These are phyloP conservation scores for Oophaga sylvatica DNA, from an alignment of 2,797 vertebrate species.

Conservation along the genomic window DNA sequence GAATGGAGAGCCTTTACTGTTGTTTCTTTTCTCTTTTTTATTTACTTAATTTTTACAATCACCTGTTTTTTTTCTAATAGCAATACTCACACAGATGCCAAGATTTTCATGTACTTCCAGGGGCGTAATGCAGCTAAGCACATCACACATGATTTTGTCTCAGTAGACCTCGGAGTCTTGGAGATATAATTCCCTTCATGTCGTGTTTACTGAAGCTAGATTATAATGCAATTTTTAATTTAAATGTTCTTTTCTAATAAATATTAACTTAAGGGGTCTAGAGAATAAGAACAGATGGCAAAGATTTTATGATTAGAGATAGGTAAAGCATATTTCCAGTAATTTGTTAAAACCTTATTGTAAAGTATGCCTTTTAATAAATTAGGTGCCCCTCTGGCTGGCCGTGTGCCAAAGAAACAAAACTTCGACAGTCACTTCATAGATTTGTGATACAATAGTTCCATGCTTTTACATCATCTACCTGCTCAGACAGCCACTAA, in stretches of 20 bases:
- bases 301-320: neutral
- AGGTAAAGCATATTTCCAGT: neutral
- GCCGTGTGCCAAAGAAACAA: neutral
- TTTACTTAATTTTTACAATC: neutral
- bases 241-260: neutral
- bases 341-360: neutral
- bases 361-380: neutral
- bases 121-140: neutral
- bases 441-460: no score
- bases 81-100: neutral
- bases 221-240: constrained; percentile 10
- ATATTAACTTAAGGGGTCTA: constrained; percentile 5
- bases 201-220: neutral
- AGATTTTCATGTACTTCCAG: neutral
- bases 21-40: neutral
- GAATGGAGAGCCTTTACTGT: neutral
- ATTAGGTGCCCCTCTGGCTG: neutral
- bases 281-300: constrained; percentile 3
- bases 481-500: no score
- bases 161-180: neutral
- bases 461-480: no score
- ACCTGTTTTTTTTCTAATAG: neutral
- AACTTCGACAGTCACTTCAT: neutral
- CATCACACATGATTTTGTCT: neutral
- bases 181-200: constrained; percentile 11